A percentile compares a stretch with the other conserved stretches of the same genome.
Conservation (phyloP, 1,140 invertebrate genomes). For the Hylaeus volcanicus region DNA sequence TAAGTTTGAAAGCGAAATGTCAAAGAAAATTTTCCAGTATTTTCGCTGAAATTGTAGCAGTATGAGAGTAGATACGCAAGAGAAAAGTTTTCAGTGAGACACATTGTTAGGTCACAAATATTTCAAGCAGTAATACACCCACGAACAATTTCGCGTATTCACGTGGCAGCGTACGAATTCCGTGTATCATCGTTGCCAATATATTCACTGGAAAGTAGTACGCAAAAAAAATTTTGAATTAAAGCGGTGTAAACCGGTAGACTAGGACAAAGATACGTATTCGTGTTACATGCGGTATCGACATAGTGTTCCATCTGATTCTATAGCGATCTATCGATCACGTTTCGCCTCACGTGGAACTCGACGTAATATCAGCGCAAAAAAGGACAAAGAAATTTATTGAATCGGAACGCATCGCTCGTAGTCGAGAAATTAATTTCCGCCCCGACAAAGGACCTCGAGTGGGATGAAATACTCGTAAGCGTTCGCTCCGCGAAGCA, state of each 20-base stretch:
- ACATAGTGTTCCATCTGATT: background rate
- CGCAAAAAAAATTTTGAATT: conserved; percentile 5
- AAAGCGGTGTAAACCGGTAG: background rate
- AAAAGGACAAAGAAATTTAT: background rate
- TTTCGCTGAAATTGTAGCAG: background rate
- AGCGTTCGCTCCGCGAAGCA: background rate
- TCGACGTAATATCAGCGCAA: background rate
- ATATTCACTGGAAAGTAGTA: background rate
- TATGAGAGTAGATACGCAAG: background rate
- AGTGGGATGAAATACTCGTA: background rate
- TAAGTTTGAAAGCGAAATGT: too few species aligned
- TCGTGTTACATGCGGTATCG: too few species aligned
- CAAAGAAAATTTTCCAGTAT: too few species aligned
- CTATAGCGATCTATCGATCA: background rate
- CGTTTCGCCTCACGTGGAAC: background rate
- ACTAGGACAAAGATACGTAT: too few species aligned
- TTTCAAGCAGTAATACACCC: background rate
- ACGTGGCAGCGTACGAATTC: too few species aligned
- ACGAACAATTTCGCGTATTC: conserved; percentile 4
- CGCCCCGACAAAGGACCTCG: background rate
- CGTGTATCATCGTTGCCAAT: background rate
- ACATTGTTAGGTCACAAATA: background rate
- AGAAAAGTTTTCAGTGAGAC: background rate
- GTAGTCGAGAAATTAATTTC: conserved; percentile 15
- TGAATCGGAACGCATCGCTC: background rate